Percentiles rank a stretch among this genome's conserved stretches.
Conservation (phyloP, 1,140 invertebrate species). For the Elymnias hypermnestra region DNA sequence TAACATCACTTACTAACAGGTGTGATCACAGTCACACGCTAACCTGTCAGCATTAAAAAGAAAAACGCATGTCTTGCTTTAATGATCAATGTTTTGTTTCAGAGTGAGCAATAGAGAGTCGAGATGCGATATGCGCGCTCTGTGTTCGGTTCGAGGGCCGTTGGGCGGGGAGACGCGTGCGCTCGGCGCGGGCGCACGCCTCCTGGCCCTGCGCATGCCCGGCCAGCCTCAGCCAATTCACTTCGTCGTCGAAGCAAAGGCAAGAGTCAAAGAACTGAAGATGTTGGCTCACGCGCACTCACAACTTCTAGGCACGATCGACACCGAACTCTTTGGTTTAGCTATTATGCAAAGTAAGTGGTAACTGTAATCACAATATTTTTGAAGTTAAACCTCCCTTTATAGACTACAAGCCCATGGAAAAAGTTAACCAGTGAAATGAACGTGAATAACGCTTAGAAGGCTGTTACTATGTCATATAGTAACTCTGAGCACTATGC, state of each 20-base stretch:
- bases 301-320: constrained; percentile 77
- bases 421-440: no score
- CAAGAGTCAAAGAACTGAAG: constrained; percentile 81
- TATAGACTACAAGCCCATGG: no score
- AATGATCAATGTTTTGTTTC: constrained; percentile 20
- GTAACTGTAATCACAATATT: background rate
- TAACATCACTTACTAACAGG: no score
- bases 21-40: no score
- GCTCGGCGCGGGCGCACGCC: constrained; percentile 62
- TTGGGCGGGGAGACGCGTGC: constrained; percentile 64
- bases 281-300: constrained; percentile 79
- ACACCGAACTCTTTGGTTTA: constrained; percentile 83
- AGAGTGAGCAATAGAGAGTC: constrained; percentile 69
- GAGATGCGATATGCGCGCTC: constrained; percentile 77
- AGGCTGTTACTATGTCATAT: no score
- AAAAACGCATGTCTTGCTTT: no score
- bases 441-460: no score
- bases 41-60: no score
- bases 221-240: constrained; percentile 63
- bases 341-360: constrained; percentile 80
- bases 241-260: constrained; percentile 80
- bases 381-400: no score
- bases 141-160: constrained; percentile 76
- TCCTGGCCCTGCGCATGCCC: constrained; percentile 63
- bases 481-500: no score